Conservation (phyloP, 2,113 vertebrate species). For the Mus pahari region DNA sequence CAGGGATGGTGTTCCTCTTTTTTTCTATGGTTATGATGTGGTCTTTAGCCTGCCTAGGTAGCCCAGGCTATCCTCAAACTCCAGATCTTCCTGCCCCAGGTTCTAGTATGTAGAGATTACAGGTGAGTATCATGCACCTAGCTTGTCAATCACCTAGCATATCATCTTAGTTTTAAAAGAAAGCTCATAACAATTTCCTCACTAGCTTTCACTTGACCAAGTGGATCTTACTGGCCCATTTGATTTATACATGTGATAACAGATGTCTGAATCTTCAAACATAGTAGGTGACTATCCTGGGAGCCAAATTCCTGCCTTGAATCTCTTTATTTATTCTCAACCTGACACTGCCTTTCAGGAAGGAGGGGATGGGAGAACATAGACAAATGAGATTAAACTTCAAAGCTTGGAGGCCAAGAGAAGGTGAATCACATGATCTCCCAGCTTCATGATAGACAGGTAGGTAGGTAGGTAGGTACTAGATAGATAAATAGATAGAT, state of each 20-base stretch:
- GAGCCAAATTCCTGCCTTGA: not conserved
- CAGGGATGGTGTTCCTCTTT: not conserved
- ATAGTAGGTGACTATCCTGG: no score
- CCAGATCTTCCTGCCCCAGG: no score
- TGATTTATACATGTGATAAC: not conserved
- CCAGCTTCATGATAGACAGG: not conserved
- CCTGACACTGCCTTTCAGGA: not conserved
- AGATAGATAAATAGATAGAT: not conserved
- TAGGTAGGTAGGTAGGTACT: not conserved
- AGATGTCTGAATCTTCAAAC: not conserved
- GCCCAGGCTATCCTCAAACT: not conserved
- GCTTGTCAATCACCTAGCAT: not conserved
- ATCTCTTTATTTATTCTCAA: not conserved
- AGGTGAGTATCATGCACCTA: not conserved
- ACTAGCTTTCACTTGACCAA: not conserved
- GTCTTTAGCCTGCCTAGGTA: not conserved
- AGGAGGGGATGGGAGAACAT: no score
- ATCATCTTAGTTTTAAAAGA: not conserved
- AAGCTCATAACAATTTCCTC: not conserved
- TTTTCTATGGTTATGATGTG: not conserved
- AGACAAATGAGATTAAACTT: not conserved
- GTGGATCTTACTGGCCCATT: not conserved
- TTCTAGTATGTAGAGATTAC: no score
- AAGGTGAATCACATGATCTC: not conserved
- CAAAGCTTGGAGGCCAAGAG: not conserved